Evolutionary conservation across 2,888 invertebrate species (phyloP), one percentile per base, ranked within the genome.

Genomic region (Rhagonycha fulva): DNA sequence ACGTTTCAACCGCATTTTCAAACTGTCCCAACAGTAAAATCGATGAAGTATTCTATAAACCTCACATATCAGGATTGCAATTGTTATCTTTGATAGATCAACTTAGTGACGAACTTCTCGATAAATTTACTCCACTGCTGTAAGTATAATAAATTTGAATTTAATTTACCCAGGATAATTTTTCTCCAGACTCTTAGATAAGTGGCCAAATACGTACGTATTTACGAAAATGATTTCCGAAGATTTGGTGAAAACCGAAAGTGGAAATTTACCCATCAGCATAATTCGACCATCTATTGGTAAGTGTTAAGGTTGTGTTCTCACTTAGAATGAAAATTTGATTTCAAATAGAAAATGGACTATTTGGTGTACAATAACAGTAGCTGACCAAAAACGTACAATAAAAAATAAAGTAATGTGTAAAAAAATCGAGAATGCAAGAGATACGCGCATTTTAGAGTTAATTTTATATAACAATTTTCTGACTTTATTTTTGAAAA

Each of bases 181-280:
- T 62, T 62, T 62, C 7, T 26, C 4, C 7, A 91, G 91, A 19
- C 76, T 91, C 9, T 80, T 89, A 2, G 88, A 86, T 0, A 84
- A 86, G 19, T 92, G 91, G 86, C 94, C 94, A 0, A 95, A 95
- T 85, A 94, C 94, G 0, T 95, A 95, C 86, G 90, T 93, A 0
- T 93, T 91, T 84, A 93, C 94, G 0, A 95, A 95, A 87, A 92
- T 93, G 4, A 83, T 94, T 30, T 93, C 92, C 0, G 95, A 95
- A 83, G 89, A 91, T 71, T 81, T 90, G 4, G 87, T 94, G 2
- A 85, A 89, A 19, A 88, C 88, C 71, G 89, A 91, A 81, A 86
- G 89, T 0, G 81, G 84, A 0, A 88, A 87, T 11, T 83, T 95
- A 9, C 94, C 94, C 0, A 83, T 91, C 0, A 91, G 91, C 75